These are phyloP conservation scores for Mythimna pallens DNA, from an alignment of 2,888 invertebrate species.

Conservation along the genomic window DNA sequence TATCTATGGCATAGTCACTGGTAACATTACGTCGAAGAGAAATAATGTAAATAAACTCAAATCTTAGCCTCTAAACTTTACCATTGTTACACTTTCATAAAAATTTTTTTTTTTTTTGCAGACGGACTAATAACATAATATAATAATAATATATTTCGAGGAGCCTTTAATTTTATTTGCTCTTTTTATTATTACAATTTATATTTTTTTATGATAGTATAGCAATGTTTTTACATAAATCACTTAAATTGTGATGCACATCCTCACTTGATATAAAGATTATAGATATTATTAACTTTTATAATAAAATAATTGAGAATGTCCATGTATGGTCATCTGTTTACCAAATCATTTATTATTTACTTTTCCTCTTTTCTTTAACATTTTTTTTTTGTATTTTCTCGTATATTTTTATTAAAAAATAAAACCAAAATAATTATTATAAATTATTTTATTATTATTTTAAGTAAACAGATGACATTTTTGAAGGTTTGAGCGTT, in stretches of 20 bases:
- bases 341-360: constrained; percentile 22
- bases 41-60: constrained; percentile 67
- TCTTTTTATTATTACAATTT: neutral
- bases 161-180: neutral
- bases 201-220: constrained; percentile 27
- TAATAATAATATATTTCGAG: neutral
- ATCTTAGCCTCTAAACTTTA: constrained; percentile 81
- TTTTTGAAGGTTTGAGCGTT: constrained; percentile 71
- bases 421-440: constrained; percentile 36
- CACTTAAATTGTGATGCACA: constrained; percentile 25
- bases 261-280: constrained; percentile 14
- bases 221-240: constrained; percentile 39
- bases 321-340: constrained; percentile 49
- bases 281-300: constrained; percentile 22
- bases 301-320: constrained; percentile 14
- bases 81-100: constrained; percentile 48
- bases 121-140: too few species aligned
- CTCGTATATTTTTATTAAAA: constrained; percentile 6
- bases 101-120: constrained; percentile 2
- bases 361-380: neutral
- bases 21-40: constrained; percentile 84
- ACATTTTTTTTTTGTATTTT: neutral
- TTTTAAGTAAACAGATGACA: constrained; percentile 53
- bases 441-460: constrained; percentile 38
- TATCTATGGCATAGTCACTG: constrained; percentile 90